Percentiles rank a stretch among this genome's conserved stretches.
phyloP scores from a whole-genome alignment of 2,797 vertebrate species.

The Pristis pectinata region DNA sequence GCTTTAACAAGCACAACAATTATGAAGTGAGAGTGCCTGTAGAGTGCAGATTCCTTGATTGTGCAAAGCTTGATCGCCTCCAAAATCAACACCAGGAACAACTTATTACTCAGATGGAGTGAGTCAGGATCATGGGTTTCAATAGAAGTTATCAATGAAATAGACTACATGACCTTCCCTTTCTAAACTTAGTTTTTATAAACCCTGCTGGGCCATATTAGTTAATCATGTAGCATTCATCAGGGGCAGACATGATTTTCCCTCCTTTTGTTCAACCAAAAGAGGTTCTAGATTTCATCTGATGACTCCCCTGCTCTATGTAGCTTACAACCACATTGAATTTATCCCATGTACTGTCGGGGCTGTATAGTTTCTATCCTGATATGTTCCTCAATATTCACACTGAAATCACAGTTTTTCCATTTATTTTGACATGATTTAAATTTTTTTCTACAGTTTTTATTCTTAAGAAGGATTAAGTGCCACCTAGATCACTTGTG shows the following conservation, averaged over 20 bases:
- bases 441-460: not conserved
- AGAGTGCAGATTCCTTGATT: not conserved
- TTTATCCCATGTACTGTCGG: not conserved
- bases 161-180: not conserved
- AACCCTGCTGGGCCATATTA: not conserved
- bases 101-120: not conserved
- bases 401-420: not conserved
- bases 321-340: not conserved
- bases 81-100: not conserved
- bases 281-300: not conserved
- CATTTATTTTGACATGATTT: not conserved
- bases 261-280: not conserved
- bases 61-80: not conserved
- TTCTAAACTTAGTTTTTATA: not conserved
- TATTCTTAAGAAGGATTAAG: not conserved
- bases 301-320: not conserved
- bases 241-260: not conserved
- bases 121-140: not conserved
- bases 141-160: not conserved
- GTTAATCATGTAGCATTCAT: not conserved
- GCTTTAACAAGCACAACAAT: not conserved
- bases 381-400: not conserved
- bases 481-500: not conserved
- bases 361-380: not conserved
- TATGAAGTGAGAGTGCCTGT: not conserved